Evolutionary conservation across 2,113 vertebrate genomes (phyloP).

Genomic region (Xerus inauris): DNA sequence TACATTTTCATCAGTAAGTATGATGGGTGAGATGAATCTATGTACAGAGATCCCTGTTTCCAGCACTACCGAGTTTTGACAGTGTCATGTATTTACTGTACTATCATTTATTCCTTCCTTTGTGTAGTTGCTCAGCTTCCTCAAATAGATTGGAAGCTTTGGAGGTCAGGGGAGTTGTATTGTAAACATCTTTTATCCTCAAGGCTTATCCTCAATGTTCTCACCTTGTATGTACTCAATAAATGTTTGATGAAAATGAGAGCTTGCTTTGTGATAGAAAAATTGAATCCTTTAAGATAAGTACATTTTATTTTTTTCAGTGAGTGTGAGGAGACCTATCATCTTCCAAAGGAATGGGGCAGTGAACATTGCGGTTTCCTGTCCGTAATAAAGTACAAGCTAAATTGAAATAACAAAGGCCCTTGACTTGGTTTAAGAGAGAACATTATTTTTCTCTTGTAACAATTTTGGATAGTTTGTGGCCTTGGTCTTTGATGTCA

Average conservation of each 20-base stretch:
- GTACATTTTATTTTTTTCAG: background rate
- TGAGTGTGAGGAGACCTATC: background rate
- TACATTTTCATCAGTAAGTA: background rate
- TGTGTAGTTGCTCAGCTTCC: background rate
- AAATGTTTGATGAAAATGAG: constrained; percentile 16
- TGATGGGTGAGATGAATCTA: background rate
- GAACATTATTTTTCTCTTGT: background rate
- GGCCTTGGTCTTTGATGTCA: background rate
- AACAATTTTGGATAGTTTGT: background rate
- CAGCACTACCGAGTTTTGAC: background rate
- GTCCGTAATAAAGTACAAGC: background rate
- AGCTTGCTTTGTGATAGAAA: background rate
- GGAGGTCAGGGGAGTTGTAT: background rate
- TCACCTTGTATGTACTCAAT: background rate
- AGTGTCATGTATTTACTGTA: background rate
- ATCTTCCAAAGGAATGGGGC: background rate
- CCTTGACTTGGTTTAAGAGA: background rate
- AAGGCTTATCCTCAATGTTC: background rate
- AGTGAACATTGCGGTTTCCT: background rate
- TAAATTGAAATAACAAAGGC: background rate
- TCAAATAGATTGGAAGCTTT: background rate
- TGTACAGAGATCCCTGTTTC: background rate
- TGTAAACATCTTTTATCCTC: background rate
- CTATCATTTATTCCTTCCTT: background rate
- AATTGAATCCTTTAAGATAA: background rate